Evolutionary conservation across 2,797 vertebrate genomes (phyloP), one percentile per base, ranked within the genome.

Genomic region (Eulemur coronatus): DNA sequence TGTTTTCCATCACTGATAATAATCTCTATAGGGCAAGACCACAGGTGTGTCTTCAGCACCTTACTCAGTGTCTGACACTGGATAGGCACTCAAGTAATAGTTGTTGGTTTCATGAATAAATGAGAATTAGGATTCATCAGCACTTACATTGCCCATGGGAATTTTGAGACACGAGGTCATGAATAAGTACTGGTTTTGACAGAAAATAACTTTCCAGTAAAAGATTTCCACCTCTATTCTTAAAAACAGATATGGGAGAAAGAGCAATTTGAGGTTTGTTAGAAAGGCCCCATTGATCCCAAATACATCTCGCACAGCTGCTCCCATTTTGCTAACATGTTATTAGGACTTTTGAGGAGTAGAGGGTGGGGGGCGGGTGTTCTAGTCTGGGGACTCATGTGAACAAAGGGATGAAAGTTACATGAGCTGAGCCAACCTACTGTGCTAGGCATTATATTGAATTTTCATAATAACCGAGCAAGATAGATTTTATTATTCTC

Each of bases 201-300:
- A 26, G 65, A 84, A 96, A 92, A 67, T 92, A 57, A 41, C 78
- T 94, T 87, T 76, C 65, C n/a, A 92, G 33, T 65, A 89, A 85
- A 78, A 55, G 28, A 92, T 82, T 93, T 96, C 63, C 12, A 86
- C 18, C 59, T 91, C 48, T 59, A 15, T 41, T 84, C 52, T 89
- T 81, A 63, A 95, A 90, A 92, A 67, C 17, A 84, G 13, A 79
- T 48, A 78, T 0, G 86, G 22, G 59, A 70, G n/a, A 79, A 88
- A 10, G 26, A 89, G 11, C 15, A 63, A 55, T 18, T 67, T 84
- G 72, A 80, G 50, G 15, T 70, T 89, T 69, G 2, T 24, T 55
- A n/a, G 55, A 50, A 82, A 76, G 70, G 12, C 7, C 28, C 41
- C 1, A 0, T 14, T 41, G 20, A 7, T 61, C 20, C 61, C 41